Conservation (phyloP, 2,113 vertebrate species). For the Trachemys scripta region DNA sequence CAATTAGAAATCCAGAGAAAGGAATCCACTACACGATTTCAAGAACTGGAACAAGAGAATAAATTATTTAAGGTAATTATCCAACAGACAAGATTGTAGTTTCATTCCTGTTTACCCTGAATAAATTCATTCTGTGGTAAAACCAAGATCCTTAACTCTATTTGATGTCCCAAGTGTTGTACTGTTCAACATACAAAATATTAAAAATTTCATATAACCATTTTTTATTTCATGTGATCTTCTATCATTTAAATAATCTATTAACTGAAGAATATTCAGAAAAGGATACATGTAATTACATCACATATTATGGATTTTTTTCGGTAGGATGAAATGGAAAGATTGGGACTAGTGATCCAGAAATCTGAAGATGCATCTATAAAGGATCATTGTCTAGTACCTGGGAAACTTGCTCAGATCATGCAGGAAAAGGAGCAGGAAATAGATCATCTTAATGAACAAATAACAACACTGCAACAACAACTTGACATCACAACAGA, state of each 20-base stretch:
- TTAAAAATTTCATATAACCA: not conserved
- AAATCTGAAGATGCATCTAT: conserved; percentile 67
- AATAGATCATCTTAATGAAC: conserved; percentile 89
- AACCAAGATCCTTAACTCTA: not conserved
- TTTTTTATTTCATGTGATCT: not conserved
- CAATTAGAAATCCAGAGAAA: conserved; percentile 97
- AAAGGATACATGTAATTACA: not conserved
- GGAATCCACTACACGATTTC: conserved; percentile 89
- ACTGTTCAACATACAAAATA: not conserved
- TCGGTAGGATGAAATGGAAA: conserved; percentile 81
- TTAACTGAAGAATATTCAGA: conserved; percentile 2
- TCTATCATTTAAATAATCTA: not conserved
- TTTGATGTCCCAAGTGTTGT: not conserved
- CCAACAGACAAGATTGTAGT: not conserved
- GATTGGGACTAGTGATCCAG: conserved; percentile 71
- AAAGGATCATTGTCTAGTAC: conserved; percentile 82
- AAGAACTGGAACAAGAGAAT: conserved; percentile 89
- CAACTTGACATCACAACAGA: conserved; percentile 86
- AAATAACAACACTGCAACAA: conserved; percentile 88
- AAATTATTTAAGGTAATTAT: conserved; percentile 87
- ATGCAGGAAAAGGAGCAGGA: conserved; percentile 92
- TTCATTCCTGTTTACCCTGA: not conserved
- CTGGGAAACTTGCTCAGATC: conserved; percentile 88
- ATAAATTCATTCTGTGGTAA: conserved; percentile 17
- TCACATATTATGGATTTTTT: not conserved